Percentiles rank a stretch among this genome's conserved stretches.
phyloP scores from a whole-genome alignment of 2,888 invertebrate genomes.

The Sepioteuthis lessoniana region DNA sequence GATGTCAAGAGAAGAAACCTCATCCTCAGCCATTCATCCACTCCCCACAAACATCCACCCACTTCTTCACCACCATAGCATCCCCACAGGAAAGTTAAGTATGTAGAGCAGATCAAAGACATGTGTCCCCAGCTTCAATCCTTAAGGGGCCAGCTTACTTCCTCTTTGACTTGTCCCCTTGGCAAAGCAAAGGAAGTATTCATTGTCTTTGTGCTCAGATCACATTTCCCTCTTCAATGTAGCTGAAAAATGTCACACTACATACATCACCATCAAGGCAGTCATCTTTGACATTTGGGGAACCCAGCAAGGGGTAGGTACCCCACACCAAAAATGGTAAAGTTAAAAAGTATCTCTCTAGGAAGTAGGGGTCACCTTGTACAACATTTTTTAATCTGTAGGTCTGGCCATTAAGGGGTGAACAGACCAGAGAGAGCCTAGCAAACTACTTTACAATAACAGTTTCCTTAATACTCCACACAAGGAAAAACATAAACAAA shows the following conservation, averaged over 20 bases:
- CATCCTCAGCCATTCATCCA: background rate
- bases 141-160: slow-evolving; percentile 45
- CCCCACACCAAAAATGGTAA: slow-evolving; percentile 45
- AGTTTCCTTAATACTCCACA: background rate
- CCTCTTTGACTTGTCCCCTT: slow-evolving; percentile 43
- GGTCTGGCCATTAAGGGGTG: slow-evolving; percentile 1
- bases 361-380: slow-evolving; percentile 42
- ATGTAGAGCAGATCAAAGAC: slow-evolving; percentile 46
- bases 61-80: background rate
- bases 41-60: background rate
- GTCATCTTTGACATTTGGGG: slow-evolving; percentile 45
- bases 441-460: background rate
- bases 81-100: slow-evolving; percentile 41
- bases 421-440: slow-evolving; percentile 5
- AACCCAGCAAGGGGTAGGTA: slow-evolving; percentile 14
- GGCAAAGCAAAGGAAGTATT: slow-evolving; percentile 34
- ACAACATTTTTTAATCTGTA: background rate
- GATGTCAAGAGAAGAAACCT: slow-evolving; percentile 33
- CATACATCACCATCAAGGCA: slow-evolving; percentile 44
- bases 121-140: background rate
- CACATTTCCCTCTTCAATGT: slow-evolving; percentile 42
- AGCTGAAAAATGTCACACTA: slow-evolving; percentile 46
- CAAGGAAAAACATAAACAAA: slow-evolving; percentile 18
- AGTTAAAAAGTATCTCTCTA: background rate
- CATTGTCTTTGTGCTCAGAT: slow-evolving; percentile 44